phyloP scores from a whole-genome alignment of 2,888 invertebrate genomes.

The Sepiola atlantica region DNA sequence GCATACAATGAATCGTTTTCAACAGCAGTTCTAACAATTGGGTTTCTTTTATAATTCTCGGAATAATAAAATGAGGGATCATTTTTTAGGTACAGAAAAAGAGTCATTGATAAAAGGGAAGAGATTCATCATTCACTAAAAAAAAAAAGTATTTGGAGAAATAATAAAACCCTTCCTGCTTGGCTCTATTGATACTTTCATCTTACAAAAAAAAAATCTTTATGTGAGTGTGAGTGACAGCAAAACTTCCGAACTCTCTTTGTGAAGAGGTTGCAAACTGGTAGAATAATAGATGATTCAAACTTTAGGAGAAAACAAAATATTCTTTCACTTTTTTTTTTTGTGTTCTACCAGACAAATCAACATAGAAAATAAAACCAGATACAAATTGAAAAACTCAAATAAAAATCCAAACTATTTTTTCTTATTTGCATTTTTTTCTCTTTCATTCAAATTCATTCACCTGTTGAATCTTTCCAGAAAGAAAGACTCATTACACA shows the following conservation, averaged over 20 bases:
- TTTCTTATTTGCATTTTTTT: not conserved
- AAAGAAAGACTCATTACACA: not conserved
- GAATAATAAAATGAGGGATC: not conserved
- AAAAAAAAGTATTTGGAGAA: not conserved
- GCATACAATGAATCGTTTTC: not conserved
- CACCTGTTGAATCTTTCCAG: not conserved
- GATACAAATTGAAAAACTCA: conserved; percentile 32
- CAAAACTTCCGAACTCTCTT: too few relatives aligned
- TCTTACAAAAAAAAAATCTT: too few relatives aligned
- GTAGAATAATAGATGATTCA: not conserved
- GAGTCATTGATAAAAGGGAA: not conserved
- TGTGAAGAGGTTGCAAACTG: conserved; percentile 10
- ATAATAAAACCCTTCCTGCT: not conserved
- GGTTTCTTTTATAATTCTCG: not conserved
- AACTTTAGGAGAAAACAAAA: not conserved
- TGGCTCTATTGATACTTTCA: not conserved
- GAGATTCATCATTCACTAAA: not conserved
- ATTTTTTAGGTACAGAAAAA: not conserved
- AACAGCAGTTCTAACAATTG: not conserved
- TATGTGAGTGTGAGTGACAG: too few relatives aligned
- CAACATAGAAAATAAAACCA: not conserved
- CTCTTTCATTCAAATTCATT: not conserved
- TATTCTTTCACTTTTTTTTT: not conserved
- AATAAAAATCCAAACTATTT: conserved; percentile 23
- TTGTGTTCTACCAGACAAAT: not conserved